Evolutionary conservation across 2,797 vertebrate species (phyloP), one percentile per base, ranked within the genome.

Genomic region (Cercopithecus hamlyni): DNA sequence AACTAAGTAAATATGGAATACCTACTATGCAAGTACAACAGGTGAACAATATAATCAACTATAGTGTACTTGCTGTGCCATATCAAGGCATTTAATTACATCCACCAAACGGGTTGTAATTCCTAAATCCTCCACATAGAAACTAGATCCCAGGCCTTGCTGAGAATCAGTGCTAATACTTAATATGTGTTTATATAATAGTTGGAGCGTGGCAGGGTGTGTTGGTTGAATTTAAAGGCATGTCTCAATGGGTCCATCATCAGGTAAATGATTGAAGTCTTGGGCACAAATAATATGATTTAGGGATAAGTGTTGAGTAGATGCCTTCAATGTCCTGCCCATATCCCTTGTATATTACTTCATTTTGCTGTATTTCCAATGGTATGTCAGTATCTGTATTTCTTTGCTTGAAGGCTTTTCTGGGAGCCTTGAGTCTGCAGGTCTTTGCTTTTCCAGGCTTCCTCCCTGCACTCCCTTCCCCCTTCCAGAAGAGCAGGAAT

Each of bases 161-260:
- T 84, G 77, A 86, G 64, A 89, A 75, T 72, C 81, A 85, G 6
- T 36, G 26, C 33, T 82, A 43, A 87, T 52, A 76, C 80, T 92
- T 81, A 43, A 77, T 22, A 55, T 26, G 33, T 64, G 82, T 94
- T 96, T 52, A 15, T 36, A 36, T 39, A 24, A 77, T 77, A 58
- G 30, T 36, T 89, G 30, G 36, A 19, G 20, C 5, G 8, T 41
- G 27, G 26, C 43, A 87, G 81, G 22, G 27, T 82, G 8, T 67
- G 5, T 83, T 41, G 7, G 70, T 79, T 94, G 81, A 93, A 83
- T 73, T 88, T 58, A 93, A 90, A 95, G 19, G n/a, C 6, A n/a
- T 2, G 5, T 85, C 10, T 73, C 72, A 79, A 36, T 57, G 43
- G n/a, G 75, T 76, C 30, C 10, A 41, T 55, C 52, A 30, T 79